Base-by-base conservation (phyloP, 2,113 vertebrate genomes). In the Corythoichthys intestinalis region DNA sequence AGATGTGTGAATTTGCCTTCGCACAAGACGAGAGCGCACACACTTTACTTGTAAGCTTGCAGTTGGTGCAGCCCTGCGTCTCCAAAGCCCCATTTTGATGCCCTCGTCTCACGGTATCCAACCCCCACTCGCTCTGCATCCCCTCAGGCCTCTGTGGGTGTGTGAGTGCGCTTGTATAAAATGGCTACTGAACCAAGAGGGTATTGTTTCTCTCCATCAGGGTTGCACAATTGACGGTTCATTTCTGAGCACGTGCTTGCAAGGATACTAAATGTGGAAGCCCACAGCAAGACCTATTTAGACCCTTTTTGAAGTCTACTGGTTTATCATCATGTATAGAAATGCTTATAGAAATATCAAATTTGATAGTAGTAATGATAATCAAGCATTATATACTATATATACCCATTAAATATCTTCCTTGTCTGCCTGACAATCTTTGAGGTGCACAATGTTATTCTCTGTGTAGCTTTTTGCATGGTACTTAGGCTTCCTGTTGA, bases 11-110 rank as follows among this genome's bases (percentile, higher is more conserved):
- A 80, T 77, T 81, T 82, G 82, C 83, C 81, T 84, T 79, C 79
- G 81, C 85, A 82, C 71, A 70, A 78, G 75, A 76, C 83, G 44
- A 4, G 28, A 39, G 65, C 65, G 57, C 63, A 71, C 20, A 74
- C 67, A 70, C 86, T 80, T 82, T 83, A 84, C 86, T 83, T 83
- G 85, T 84, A 83, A 82, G 84, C 85, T 90, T 89, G 86, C 89
- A 87, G 86, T 91, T 89, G 87, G 88, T 88, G 86, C 87, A 86
- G 85, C 88, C 88, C 86, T 82, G 86, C 89, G 74, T 88, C 84
- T 86, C 87, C 44, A 47, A 47, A 89, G 83, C 86, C 76, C 81
- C 77, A 87, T 83, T 89, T 85, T 88, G 87, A 87, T 91, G 87
- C 89, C 88, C 87, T 75, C 80, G 78, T 82, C 89, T 88, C 83